Base-by-base conservation (phyloP, 2,113 vertebrate genomes). In the Orthonyx spaldingii region DNA sequence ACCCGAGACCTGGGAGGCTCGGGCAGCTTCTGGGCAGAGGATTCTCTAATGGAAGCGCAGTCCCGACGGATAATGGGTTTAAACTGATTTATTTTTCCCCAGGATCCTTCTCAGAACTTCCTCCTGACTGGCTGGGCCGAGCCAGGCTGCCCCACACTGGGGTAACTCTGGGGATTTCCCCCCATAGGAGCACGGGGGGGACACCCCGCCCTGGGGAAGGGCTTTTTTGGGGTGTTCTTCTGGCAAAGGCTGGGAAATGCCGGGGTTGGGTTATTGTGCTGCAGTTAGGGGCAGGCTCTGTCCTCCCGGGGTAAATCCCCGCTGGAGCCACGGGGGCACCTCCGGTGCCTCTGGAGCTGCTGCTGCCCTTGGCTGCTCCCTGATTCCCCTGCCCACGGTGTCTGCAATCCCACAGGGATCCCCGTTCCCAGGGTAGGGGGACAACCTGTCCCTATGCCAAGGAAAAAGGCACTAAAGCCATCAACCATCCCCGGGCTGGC, bases 11-110 rank as follows among this genome's bases (percentile, higher is more conserved):
- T 5, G 22, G 5, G 63, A 90, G 87, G 87, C 47, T 4, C 42
- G 27, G 20, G 68, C 66, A 82, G 78, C 87, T 90, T 30, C 94
- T 89, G 92, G 92, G 72, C 79, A 86, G 89, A 71, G 90, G 74
- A 6, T 37, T 78, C 94, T 96, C 90, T 97, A 97, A 97, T 97
- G 97, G 97, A 93, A 86, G 72, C 75, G 66, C 63, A 32, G 22
- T 71, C 57, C 94, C 81, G 93, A 91, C 71, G 89, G 92, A 95
- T 96, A 68, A 81, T 47, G 82, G 81, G 32, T 75, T 96, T 77
- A 83, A 63, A 55, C 13, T 87, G 55, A 80, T 95, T 94, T 95
- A 93, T 95, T 86, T 89, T n/a, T 47, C 63, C 87, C 53, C 81
- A 39, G 88, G 86, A 90, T 59, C 68, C 71, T 92, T 44, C 84